Evolutionary conservation across 2,888 invertebrate genomes (phyloP).

Genomic region (Plutella xylostella): DNA sequence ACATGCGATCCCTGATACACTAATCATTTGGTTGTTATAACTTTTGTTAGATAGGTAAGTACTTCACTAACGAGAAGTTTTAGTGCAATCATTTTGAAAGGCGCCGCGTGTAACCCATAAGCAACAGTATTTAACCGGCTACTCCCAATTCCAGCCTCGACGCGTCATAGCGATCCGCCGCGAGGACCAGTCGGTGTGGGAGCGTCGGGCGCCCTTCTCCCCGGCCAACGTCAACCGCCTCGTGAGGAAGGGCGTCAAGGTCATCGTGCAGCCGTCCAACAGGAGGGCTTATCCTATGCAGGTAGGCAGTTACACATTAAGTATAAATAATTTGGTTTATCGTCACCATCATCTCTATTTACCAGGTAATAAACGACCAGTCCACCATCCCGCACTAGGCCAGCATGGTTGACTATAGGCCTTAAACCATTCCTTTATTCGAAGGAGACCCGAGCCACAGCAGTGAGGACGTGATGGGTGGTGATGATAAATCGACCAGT

Average conservation of each 20-base stretch:
- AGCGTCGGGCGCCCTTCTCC: conserved; percentile 93
- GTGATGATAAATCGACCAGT: too few species aligned
- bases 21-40: background rate
- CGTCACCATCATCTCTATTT: background rate
- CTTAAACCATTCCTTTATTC: too few species aligned
- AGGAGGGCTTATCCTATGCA: conserved; percentile 98
- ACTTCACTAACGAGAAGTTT: background rate
- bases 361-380: background rate
- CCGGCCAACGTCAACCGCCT: conserved; percentile 92
- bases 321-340: background rate
- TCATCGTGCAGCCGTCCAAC: conserved; percentile 98
- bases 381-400: background rate
- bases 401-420: too few species aligned
- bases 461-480: too few species aligned
- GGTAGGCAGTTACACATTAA: conserved; percentile 52
- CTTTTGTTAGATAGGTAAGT: background rate
- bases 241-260: conserved; percentile 89
- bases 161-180: conserved; percentile 87
- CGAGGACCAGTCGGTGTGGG: conserved; percentile 97
- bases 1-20: background rate
- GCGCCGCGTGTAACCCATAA: too few species aligned
- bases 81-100: too few species aligned
- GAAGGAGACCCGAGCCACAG: too few species aligned
- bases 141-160: conserved; percentile 51
- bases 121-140: background rate